Conservation (phyloP, 2,797 vertebrate genomes). For the Lagocephalus sceleratus region DNA sequence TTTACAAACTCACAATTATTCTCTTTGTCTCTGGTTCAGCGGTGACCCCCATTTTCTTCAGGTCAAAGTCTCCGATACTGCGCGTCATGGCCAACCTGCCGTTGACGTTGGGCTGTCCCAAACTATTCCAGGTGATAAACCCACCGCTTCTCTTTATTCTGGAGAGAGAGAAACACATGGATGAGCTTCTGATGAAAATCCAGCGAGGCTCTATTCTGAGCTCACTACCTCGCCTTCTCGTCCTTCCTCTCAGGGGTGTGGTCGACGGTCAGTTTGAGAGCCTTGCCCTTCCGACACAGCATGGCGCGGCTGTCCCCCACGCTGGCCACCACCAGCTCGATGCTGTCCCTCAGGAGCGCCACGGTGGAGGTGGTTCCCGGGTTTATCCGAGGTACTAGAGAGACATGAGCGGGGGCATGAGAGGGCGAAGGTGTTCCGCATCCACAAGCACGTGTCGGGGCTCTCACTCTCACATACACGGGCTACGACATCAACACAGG, state of each 20-base stretch:
- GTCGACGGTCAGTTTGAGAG: constrained; percentile 89
- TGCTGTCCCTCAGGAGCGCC: constrained; percentile 91
- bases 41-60: constrained; percentile 90
- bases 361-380: constrained; percentile 94
- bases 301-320: constrained; percentile 96
- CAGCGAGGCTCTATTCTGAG: too few species aligned
- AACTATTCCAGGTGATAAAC: constrained; percentile 92
- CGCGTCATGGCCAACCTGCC: constrained; percentile 95
- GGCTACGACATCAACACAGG: constrained; percentile 40
- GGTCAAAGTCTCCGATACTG: constrained; percentile 95
- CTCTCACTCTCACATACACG: constrained; percentile 43
- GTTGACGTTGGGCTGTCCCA: constrained; percentile 95
- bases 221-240: constrained; percentile 89
- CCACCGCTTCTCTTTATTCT: constrained; percentile 92
- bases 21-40: constrained; percentile 93
- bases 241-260: constrained; percentile 97
- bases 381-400: constrained; percentile 61
- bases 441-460: constrained; percentile 33
- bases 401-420: constrained; percentile 54
- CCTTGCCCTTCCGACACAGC: constrained; percentile 92
- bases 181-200: too few species aligned
- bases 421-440: constrained; percentile 23
- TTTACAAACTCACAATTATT: constrained; percentile 72
- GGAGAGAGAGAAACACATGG: not conserved
- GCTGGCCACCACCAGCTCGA: constrained; percentile 94